A percentile compares a stretch with the other conserved stretches of the same genome.
Conservation (phyloP, 2,797 vertebrate genomes). For the Rhinella marina region DNA sequence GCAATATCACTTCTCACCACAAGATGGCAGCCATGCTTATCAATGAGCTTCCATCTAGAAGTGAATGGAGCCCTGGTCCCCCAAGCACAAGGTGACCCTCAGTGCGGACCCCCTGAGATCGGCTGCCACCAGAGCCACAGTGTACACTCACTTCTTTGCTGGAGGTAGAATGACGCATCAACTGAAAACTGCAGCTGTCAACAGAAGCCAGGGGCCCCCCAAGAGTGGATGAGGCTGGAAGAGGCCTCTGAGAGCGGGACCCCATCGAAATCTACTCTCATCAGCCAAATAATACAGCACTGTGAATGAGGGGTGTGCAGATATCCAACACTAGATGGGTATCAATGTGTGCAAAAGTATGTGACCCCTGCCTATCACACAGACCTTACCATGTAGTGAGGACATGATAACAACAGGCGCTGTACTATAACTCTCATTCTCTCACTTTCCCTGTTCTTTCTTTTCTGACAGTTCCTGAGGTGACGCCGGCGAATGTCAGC, state of each 20-base stretch:
- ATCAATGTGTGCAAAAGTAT: neutral
- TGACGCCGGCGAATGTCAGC: conserved; percentile 93
- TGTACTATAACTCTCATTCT: neutral
- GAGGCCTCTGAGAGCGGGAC: neutral
- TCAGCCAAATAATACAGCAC: neutral
- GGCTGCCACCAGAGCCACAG: neutral
- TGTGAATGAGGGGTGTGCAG: neutral
- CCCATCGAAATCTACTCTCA: neutral
- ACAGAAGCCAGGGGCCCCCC: neutral
- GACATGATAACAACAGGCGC: neutral
- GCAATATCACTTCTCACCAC: neutral
- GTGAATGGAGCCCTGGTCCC: neutral
- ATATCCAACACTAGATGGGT: neutral
- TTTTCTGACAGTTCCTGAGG: conserved; percentile 85
- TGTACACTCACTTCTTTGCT: neutral
- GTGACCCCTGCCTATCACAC: neutral
- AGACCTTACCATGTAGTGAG: neutral
- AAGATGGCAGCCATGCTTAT: neutral
- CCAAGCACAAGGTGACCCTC: neutral
- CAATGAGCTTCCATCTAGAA: neutral
- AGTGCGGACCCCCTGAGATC: neutral
- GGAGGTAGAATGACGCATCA: neutral
- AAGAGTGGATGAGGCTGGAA: neutral
- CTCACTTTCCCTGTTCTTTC: neutral
- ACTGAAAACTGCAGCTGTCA: no score